phyloP scores from a whole-genome alignment of 2,888 invertebrate genomes.

The Noctuana brunneofusca region DNA sequence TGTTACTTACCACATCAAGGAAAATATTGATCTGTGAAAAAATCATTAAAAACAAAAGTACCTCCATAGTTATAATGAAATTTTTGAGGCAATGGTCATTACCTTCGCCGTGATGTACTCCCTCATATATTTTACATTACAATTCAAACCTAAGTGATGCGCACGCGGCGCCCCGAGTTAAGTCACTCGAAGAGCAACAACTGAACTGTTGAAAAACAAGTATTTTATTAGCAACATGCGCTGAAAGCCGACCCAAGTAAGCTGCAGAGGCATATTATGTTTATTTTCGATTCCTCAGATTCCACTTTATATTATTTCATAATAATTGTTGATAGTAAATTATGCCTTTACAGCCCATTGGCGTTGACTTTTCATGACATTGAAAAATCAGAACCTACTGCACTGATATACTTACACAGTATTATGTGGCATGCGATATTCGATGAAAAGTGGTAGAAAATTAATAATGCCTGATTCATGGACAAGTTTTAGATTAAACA shows the following conservation, averaged over 20 bases:
- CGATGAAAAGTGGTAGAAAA: constrained; percentile 45
- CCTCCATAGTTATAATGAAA: constrained; percentile 67
- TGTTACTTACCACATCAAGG: constrained; percentile 12
- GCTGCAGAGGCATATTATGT: constrained; percentile 60
- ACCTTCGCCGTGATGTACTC: constrained; percentile 78
- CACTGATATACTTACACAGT: constrained; percentile 66
- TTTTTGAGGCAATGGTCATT: constrained; percentile 75
- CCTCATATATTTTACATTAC: constrained; percentile 80
- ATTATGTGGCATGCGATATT: constrained; percentile 77
- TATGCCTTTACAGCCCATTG: constrained; percentile 72
- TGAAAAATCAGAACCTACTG: constrained; percentile 62
- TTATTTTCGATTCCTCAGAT: background rate
- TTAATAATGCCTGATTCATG: constrained; percentile 38
- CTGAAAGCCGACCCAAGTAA: constrained; percentile 73
- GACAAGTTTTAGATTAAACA: background rate
- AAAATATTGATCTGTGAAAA: constrained; percentile 14
- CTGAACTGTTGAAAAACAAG: constrained; percentile 83
- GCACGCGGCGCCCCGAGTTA: constrained; percentile 81
- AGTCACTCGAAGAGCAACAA: constrained; percentile 82
- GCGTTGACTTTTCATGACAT: constrained; percentile 71
- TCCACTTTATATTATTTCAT: background rate
- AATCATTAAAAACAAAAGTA: constrained; percentile 44
- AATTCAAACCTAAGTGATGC: constrained; percentile 82
- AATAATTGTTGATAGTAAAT: background rate
- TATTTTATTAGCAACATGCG: constrained; percentile 83